Percentiles rank a stretch among this genome's conserved stretches.
phyloP scores from a whole-genome alignment of 2,888 invertebrate genomes.

The Leptinotarsa rubiginosa region DNA sequence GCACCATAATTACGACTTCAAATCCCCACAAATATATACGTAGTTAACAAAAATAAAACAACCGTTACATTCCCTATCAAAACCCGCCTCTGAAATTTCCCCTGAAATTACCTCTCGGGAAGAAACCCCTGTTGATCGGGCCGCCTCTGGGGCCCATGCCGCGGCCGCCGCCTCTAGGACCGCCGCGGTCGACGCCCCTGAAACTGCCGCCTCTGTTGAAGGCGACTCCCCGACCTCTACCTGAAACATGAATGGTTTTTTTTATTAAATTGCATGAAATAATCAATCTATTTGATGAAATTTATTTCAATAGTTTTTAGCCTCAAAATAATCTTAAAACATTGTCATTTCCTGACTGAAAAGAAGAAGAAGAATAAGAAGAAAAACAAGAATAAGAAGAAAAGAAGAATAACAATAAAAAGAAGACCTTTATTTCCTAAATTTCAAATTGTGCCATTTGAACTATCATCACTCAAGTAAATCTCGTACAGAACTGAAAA shows the following conservation, averaged over 20 bases:
- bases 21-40: slow-evolving; percentile 9
- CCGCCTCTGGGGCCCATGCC: slow-evolving; percentile 37
- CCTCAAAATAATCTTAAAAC: no score
- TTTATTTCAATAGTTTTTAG: no score
- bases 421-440: no score
- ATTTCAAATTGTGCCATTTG: no score
- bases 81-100: slow-evolving; percentile 46
- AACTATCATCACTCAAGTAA: no score
- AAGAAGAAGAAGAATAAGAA: no score
- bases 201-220: slow-evolving; percentile 33
- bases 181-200: slow-evolving; percentile 42
- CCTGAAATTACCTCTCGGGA: slow-evolving; percentile 38
- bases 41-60: not conserved
- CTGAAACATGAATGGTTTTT: slow-evolving; percentile 17
- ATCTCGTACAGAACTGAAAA: no score
- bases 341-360: no score
- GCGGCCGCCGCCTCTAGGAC: slow-evolving; percentile 30
- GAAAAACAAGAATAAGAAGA: no score
- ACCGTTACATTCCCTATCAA: slow-evolving; percentile 31
- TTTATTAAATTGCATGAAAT: not conserved
- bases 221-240: slow-evolving; percentile 36
- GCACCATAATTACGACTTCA: not conserved
- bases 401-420: no score
- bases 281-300: no score
- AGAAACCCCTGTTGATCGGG: slow-evolving; percentile 35